A percentile compares a stretch with the other conserved stretches of the same genome.
These are phyloP conservation scores for Anhinga rufa DNA, from an alignment of 2,113 vertebrate species.

Conservation along the genomic window DNA sequence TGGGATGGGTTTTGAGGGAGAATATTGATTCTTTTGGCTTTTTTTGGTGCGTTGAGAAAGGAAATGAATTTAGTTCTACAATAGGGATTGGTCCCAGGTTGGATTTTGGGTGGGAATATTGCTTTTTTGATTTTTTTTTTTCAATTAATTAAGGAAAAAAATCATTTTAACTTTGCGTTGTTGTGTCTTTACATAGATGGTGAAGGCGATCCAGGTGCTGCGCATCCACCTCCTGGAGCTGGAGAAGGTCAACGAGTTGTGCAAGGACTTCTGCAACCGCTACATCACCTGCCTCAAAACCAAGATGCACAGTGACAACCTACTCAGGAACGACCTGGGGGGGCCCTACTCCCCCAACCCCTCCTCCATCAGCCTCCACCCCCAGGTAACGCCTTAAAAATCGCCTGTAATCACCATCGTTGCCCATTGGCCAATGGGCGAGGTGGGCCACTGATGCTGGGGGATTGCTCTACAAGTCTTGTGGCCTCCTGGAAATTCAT, in stretches of 20 bases:
- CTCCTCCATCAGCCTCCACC: slow-evolving; percentile 88
- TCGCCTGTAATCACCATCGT: rapidly evolving
- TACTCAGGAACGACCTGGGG: slow-evolving; percentile 95
- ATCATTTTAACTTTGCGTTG: neutral
- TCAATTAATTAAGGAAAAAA: rapidly evolving
- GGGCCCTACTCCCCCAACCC: slow-evolving; percentile 94
- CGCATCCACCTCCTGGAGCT: slow-evolving; percentile 96
- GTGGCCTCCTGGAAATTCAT: neutral
- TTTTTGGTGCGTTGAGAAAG: neutral
- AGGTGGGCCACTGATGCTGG: neutral
- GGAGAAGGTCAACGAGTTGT: slow-evolving; percentile 98
- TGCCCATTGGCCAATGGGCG: rapidly evolving
- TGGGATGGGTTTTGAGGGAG: neutral
- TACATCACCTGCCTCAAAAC: slow-evolving; percentile 99
- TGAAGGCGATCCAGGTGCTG: slow-evolving; percentile 97
- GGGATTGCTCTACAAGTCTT: neutral
- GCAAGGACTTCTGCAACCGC: slow-evolving; percentile 98
- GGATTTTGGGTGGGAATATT: neutral
- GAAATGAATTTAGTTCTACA: neutral
- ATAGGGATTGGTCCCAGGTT: rapidly evolving
- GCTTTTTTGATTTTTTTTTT: neutral
- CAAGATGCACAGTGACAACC: slow-evolving; percentile 99
- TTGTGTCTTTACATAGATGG: slow-evolving; percentile 77
- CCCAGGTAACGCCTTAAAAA: slow-evolving; percentile 67
- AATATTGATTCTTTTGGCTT: neutral